These are phyloP conservation scores for Chionodraco myersi DNA, from an alignment of 2,113 vertebrate species.

Conservation along the genomic window DNA sequence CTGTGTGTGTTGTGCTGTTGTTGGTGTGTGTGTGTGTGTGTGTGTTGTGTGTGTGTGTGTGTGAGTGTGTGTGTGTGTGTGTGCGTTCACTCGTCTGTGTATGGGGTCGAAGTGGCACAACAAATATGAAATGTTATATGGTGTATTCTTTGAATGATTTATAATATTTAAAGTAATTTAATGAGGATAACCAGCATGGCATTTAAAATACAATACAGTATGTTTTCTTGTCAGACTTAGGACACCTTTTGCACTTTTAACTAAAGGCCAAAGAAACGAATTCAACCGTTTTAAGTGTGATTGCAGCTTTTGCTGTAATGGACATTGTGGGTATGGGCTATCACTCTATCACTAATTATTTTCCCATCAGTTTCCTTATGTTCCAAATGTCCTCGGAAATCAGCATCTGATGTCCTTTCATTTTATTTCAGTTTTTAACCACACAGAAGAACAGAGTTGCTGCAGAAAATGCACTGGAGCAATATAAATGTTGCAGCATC, in stretches of 20 bases:
- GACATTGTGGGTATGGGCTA: not conserved
- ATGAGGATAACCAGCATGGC: not conserved
- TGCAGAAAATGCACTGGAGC: not conserved
- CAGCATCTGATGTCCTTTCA: not conserved
- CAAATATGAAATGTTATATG: conserved; percentile 1
- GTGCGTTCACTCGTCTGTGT: not conserved
- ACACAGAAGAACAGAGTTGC: not conserved
- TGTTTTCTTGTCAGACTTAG: not conserved
- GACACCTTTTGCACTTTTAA: not conserved
- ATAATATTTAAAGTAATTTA: not conserved
- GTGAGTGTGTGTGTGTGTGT: not conserved
- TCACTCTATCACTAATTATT: not conserved
- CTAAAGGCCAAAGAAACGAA: not conserved
- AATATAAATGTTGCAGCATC: not conserved
- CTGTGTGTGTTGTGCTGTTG: not conserved
- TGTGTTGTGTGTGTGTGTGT: not conserved
- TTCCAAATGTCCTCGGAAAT: not conserved
- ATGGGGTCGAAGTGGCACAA: conserved; percentile 16
- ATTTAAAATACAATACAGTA: not conserved
- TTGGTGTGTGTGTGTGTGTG: not conserved
- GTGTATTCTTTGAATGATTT: not conserved
- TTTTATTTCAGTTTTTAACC: not conserved
- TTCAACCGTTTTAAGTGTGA: not conserved
- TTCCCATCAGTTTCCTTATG: not conserved
- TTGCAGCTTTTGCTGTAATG: not conserved